Conservation (phyloP, 2,113 vertebrate species). For the Phalacrocorax brasilianus region DNA sequence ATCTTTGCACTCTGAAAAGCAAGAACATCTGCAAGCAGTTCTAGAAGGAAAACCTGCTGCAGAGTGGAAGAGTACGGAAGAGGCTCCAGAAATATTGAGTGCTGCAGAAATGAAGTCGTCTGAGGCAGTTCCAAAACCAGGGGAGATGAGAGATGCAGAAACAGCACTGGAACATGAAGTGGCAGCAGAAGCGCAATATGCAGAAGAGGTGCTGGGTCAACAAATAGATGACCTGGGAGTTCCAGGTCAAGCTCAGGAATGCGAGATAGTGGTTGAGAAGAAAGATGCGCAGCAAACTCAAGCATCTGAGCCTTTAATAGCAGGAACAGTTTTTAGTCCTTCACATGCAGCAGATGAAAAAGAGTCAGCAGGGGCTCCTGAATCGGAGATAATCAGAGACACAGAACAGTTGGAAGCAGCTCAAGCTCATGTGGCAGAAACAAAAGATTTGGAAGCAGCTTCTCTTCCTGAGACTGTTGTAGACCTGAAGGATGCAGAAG, state of each 20-base stretch:
- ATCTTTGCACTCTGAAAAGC: not conserved
- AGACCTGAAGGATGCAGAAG: conserved; percentile 11
- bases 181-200: not conserved
- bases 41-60: not conserved
- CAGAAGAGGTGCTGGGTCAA: not conserved
- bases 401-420: not conserved
- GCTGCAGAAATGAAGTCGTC: not conserved
- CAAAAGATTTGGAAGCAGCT: not conserved
- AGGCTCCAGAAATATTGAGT: not conserved
- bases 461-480: not conserved
- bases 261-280: not conserved
- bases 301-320: not conserved
- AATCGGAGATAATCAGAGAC: not conserved
- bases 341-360: not conserved
- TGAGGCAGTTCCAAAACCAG: not conserved
- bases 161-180: not conserved
- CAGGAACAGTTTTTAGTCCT: conserved; percentile 2
- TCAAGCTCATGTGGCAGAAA: not conserved
- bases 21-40: not conserved
- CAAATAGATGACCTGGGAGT: not conserved
- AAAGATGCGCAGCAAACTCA: not conserved
- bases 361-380: not conserved
- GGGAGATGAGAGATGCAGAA: not conserved
- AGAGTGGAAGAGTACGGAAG: conserved; percentile 1
- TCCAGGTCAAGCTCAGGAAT: not conserved